Evolutionary conservation across 2,113 vertebrate species (phyloP).

Genomic region (Empidonax traillii): DNA sequence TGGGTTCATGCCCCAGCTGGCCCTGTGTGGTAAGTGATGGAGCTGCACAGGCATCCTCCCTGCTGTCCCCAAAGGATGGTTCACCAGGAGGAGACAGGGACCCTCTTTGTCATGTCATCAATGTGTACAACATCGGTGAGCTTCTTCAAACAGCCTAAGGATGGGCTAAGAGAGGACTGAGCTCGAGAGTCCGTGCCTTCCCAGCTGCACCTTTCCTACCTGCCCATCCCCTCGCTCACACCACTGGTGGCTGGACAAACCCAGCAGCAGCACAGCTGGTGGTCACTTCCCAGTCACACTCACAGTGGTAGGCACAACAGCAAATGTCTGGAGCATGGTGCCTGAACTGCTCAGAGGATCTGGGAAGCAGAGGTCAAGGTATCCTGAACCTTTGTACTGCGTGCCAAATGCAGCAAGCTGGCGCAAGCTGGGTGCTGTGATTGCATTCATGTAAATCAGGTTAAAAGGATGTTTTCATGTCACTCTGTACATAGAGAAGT

Average conservation of each 20-base stretch:
- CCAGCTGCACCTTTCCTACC: background rate
- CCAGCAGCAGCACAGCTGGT: background rate
- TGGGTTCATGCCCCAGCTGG: background rate
- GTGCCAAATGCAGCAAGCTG: background rate
- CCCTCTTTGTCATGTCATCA: background rate
- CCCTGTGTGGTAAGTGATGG: background rate
- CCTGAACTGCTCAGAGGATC: background rate
- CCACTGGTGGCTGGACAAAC: background rate
- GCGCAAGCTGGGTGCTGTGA: background rate
- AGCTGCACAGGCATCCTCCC: background rate
- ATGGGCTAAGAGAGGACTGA: background rate
- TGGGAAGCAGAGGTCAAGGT: background rate
- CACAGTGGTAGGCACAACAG: background rate
- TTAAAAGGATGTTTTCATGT: background rate
- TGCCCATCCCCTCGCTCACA: accelerated
- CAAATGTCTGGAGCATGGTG: accelerated
- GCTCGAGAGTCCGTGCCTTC: background rate
- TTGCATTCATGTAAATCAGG: background rate
- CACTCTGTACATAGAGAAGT: background rate
- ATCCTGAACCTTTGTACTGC: accelerated
- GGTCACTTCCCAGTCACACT: accelerated
- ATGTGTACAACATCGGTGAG: too few species aligned
- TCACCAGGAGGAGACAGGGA: background rate
- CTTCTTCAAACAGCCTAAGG: background rate
- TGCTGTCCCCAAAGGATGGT: background rate